Evolutionary conservation across 2,888 invertebrate species (phyloP).

Genomic region (Caenorhabditis japonica): DNA sequence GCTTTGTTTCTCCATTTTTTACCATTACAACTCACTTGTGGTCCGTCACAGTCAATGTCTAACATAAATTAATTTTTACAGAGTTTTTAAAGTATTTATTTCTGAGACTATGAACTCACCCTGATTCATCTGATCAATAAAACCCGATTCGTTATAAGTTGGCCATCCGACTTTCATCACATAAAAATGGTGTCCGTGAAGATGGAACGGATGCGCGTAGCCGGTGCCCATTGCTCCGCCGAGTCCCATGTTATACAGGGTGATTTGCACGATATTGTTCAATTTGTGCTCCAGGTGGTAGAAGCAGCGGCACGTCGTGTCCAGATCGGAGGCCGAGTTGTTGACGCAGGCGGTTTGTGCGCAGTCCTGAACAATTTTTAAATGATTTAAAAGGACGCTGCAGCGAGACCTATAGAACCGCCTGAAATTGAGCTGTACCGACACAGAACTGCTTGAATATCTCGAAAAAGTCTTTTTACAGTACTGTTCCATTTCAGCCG

Average conservation of each 20-base stretch:
- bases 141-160: slow-evolving; percentile 60
- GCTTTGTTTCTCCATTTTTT: slow-evolving; percentile 46
- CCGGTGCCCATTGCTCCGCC: slow-evolving; percentile 67
- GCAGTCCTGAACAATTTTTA: slow-evolving; percentile 49
- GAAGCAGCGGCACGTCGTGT: slow-evolving; percentile 71
- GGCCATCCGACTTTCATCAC: slow-evolving; percentile 74
- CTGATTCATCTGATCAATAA: slow-evolving; percentile 67
- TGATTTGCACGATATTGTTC: slow-evolving; percentile 71
- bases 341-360: slow-evolving; percentile 38
- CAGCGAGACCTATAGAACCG: no score
- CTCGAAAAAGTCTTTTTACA: no score
- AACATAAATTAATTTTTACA: not conserved
- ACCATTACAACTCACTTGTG: slow-evolving; percentile 52
- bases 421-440: no score
- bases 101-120: slow-evolving; percentile 59
- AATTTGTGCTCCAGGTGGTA: slow-evolving; percentile 68
- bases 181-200: slow-evolving; percentile 74
- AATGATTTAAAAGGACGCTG: no score
- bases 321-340: slow-evolving; percentile 46
- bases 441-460: no score
- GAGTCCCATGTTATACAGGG: slow-evolving; percentile 74
- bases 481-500: no score
- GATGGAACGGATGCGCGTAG: slow-evolving; percentile 73
- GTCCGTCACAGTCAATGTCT: slow-evolving; percentile 41
- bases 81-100: not conserved